Evolutionary conservation across 2,888 invertebrate genomes (phyloP), one percentile per base, ranked within the genome.

Genomic region (Aporophyla lueneburgensis): DNA sequence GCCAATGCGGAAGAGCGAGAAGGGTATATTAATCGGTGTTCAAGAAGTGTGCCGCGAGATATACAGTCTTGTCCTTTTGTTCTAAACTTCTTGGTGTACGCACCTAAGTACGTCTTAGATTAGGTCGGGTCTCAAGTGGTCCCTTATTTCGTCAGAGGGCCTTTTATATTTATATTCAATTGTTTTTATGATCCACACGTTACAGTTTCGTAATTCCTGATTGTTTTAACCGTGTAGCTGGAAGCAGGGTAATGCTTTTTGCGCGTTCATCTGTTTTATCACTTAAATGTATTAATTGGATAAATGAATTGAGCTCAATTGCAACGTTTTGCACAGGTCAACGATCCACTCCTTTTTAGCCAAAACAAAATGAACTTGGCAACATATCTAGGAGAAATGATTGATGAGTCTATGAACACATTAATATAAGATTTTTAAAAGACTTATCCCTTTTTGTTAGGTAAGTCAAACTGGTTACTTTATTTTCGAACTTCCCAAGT

Each of bases 51-150:
- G n/a, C n/a, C n/a, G n/a, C n/a, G n/a, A n/a, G n/a, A n/a, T n/a
- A n/a, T n/a, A n/a, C n/a, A n/a, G 3, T 27, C 7, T 72, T 24
- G 16, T 68, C 33, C 77, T 83, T 81, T 82, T 83, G 85, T 2
- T 0, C 24, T 19, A 5, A 33, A 14, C 7, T 63, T 59, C 1
- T 51, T 16, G 16, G 14, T 24, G 14, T 4, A 7, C 46, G n/a
- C 33, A 7, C 10, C 6, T 53, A 46, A 59, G 21, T 14, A 62
- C 19, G n/a, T 46, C 19, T 71, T 78, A 65, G 74, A 85, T 83
- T 80, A 81, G 86, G 79, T 81, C 86, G 83, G 78, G 76, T 87
- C 83, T 87, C 81, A 76, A 87, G 88, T 83, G 86, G 67, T 58
- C 68, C 53, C 65, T 54, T 43, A 54, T 85, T 82, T 85, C 75